Evolutionary conservation across 2,113 vertebrate species (phyloP).

Genomic region (Phoxinus phoxinus): DNA sequence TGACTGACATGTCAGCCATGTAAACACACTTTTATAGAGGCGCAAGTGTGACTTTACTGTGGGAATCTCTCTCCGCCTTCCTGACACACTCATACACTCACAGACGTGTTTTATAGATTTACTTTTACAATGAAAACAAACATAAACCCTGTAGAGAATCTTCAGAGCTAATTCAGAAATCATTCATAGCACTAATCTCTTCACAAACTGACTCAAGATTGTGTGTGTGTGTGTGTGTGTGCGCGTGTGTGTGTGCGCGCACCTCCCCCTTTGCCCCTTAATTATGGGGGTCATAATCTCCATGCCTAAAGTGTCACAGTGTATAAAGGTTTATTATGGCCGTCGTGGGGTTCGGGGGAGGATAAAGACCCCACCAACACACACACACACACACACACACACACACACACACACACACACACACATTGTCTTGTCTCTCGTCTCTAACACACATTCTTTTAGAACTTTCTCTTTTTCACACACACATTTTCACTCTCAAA

Average conservation of each 20-base stretch:
- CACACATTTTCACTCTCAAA: background rate
- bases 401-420: background rate
- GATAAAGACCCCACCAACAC: background rate
- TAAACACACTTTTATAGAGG: slow-evolving; percentile 30
- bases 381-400: slow-evolving; percentile 23
- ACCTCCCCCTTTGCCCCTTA: slow-evolving; percentile 32
- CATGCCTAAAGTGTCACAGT: slow-evolving; percentile 54
- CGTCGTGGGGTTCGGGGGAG: slow-evolving; percentile 28
- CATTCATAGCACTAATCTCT: background rate
- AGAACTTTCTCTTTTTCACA: background rate
- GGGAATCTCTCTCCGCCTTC: background rate
- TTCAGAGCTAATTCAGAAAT: background rate
- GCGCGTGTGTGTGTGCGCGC: slow-evolving; percentile 34
- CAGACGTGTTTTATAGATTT: background rate
- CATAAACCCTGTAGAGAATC: background rate
- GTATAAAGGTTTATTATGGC: slow-evolving; percentile 58
- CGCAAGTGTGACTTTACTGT: slow-evolving; percentile 26
- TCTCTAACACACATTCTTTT: background rate
- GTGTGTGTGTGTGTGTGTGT: slow-evolving; percentile 34
- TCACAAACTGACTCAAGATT: slow-evolving; percentile 24
- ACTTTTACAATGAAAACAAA: slow-evolving; percentile 8
- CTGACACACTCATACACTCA: slow-evolving; percentile 6
- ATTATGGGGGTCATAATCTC: slow-evolving; percentile 43
- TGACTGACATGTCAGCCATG: slow-evolving; percentile 42
- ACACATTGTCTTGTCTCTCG: background rate